A percentile compares a stretch with the other conserved stretches of the same genome.
Evolutionary conservation across 2,797 vertebrate genomes (phyloP).

Genomic region (Gallirallus australis): DNA sequence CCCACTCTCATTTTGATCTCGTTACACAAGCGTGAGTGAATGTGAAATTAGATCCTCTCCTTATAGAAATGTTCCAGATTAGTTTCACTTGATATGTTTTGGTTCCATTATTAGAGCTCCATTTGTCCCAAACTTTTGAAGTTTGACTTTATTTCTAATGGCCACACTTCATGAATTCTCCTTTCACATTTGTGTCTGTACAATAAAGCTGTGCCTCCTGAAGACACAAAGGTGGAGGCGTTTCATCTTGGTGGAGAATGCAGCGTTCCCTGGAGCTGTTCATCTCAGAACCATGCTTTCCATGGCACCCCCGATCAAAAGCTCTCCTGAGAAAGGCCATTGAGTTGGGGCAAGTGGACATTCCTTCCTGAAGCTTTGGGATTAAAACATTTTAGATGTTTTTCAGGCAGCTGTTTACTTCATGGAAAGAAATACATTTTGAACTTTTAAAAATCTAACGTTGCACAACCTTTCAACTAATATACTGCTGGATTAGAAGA

Average conservation of each 20-base stretch:
- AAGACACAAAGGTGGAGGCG: background rate
- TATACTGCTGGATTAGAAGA: background rate
- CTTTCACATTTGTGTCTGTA: fast-evolving
- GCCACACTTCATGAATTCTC: background rate
- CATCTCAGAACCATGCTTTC: fast-evolving
- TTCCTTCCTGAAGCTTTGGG: background rate
- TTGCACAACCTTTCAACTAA: background rate
- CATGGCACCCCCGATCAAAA: background rate
- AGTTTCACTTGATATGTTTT: background rate
- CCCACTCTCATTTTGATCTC: slow-evolving; percentile 15
- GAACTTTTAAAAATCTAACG: background rate
- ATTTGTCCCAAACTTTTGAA: background rate
- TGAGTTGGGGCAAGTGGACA: background rate
- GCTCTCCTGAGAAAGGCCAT: background rate
- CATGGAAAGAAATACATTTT: background rate
- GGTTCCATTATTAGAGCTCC: background rate
- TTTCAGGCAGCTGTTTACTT: background rate
- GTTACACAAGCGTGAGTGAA: background rate
- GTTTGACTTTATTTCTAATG: background rate
- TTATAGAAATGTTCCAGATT: background rate
- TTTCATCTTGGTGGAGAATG: background rate
- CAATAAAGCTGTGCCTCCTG: background rate
- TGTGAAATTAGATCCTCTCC: background rate
- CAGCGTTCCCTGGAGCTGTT: background rate
- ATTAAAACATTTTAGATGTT: background rate